Base-by-base conservation (phyloP, 1,140 invertebrate genomes). In the Atta cephalotes region DNA sequence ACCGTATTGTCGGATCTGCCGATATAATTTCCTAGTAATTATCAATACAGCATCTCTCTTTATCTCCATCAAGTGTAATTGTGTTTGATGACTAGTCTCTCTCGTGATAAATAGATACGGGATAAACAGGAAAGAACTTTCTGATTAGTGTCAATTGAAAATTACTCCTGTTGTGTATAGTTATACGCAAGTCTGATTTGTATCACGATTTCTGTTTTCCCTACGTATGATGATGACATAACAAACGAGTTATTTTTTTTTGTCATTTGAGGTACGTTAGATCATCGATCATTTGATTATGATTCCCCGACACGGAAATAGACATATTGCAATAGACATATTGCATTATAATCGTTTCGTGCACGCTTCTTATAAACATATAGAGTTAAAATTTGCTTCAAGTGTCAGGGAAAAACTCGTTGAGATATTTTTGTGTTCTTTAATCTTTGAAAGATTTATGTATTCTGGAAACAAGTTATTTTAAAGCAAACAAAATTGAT, bases 231-330 rank as follows among this genome's bases (percentile, higher is more conserved):
- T 12, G 49, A 70, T 80, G 78, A 70, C 49, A 81, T 71, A 81
- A 81, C 49, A 18, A 70, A 58, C n/a, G 14, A 49, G 49, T 81
- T 81, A 58, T 71, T 45, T 81, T 56, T 18, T 81, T 81, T 81
- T 58, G 49, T 31, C 45, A 81, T 71, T 71, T 51, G 16, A 81
- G 65, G 10, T 31, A 9, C 31, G 39, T 45, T n/a, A 39, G 39
- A 56, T 70, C 65, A 81, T 70, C 78, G 49, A 53, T 31, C 14
- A 56, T 56, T 56, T 21, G 21, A 81, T 58, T 58, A 14, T 70
- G 35, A 56, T 58, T 49, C 14, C 21, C 10, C 31, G 28, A 4
- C 65, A 4, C 65, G 16, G 21, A 58, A 81, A 81, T 81, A 81
- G 78, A 71, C 49, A 7, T 9, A 16, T 66, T 39, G 25, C 18